These are phyloP conservation scores for Cercocebus atys DNA, from an alignment of 2,113 vertebrate species.

Conservation along the genomic window DNA sequence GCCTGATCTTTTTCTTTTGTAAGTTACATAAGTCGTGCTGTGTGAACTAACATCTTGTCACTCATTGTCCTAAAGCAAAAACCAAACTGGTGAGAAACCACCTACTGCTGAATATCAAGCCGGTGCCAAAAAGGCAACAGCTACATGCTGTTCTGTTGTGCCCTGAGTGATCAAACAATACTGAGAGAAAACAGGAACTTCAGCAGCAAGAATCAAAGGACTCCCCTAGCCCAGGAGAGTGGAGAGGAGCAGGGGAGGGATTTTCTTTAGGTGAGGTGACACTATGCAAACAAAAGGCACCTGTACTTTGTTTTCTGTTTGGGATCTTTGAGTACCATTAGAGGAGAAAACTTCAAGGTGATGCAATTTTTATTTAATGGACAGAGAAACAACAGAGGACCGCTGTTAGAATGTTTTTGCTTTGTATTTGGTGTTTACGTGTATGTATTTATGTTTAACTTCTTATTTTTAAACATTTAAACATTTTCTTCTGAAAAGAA, in stretches of 20 bases:
- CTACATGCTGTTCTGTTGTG: conserved; percentile 8
- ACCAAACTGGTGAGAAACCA: conserved; percentile 60
- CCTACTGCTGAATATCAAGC: conserved; percentile 61
- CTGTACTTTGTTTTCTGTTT: neutral
- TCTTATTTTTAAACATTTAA: neutral
- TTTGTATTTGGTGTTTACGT: neutral
- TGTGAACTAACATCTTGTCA: conserved; percentile 68
- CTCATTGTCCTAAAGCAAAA: conserved; percentile 70
- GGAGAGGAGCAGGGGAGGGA: neutral
- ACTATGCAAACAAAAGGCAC: neutral
- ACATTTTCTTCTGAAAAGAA: neutral
- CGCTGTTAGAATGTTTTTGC: neutral
- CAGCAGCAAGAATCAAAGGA: conserved; percentile 46
- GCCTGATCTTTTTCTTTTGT: conserved; percentile 36
- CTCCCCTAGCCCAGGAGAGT: neutral
- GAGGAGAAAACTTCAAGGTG: neutral
- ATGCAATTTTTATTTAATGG: neutral
- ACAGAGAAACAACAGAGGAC: neutral
- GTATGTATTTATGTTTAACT: neutral
- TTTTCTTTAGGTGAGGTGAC: conserved; percentile 24
- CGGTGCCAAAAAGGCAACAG: conserved; percentile 57
- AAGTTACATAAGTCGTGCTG: conserved; percentile 63
- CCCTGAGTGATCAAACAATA: conserved; percentile 38
- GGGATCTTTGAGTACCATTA: neutral
- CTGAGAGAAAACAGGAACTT: conserved; percentile 62